Evolutionary conservation across 2,113 vertebrate genomes (phyloP).

Genomic region (Semicossyphus pulcher): DNA sequence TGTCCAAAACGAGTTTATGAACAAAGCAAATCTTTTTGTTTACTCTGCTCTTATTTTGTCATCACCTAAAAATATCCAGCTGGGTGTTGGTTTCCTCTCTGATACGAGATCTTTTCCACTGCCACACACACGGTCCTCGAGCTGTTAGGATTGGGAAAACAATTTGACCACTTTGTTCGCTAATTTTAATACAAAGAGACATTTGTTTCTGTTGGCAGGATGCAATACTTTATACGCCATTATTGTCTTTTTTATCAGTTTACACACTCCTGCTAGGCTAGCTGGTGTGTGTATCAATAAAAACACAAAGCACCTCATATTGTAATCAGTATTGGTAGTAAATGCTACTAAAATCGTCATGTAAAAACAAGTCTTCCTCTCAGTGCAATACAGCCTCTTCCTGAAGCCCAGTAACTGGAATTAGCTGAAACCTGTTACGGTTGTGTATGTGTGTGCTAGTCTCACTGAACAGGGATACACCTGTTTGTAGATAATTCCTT

Average conservation of each 20-base stretch:
- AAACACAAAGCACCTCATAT: conserved; percentile 51
- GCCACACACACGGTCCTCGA: conserved; percentile 16
- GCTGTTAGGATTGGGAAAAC: conserved; percentile 22
- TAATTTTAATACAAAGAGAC: no score
- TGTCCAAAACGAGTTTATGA: no score
- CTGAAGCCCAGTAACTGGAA: conserved; percentile 35
- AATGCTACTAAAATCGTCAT: conserved; percentile 48
- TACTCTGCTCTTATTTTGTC: background rate
- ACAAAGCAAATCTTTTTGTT: conserved; percentile 16
- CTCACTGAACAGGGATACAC: conserved; percentile 41
- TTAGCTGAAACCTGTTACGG: conserved; percentile 40
- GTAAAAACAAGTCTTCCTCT: conserved; percentile 67
- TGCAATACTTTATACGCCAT: conserved; percentile 42
- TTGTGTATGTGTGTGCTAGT: conserved; percentile 45
- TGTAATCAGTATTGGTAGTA: conserved; percentile 56
- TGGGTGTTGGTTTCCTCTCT: conserved; percentile 5
- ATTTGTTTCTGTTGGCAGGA: conserved; percentile 23
- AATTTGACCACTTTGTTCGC: background rate
- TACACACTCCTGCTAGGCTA: conserved; percentile 8
- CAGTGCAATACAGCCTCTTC: conserved; percentile 65
- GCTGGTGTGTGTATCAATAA: conserved; percentile 11
- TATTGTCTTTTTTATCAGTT: conserved; percentile 13
- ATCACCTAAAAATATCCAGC: background rate
- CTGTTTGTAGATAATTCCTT: conserved; percentile 63
- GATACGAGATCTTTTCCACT: conserved; percentile 32